A percentile compares a stretch with the other conserved stretches of the same genome.
phyloP scores from a whole-genome alignment of 1,140 invertebrate species.

The Hormaphis cornu region DNA sequence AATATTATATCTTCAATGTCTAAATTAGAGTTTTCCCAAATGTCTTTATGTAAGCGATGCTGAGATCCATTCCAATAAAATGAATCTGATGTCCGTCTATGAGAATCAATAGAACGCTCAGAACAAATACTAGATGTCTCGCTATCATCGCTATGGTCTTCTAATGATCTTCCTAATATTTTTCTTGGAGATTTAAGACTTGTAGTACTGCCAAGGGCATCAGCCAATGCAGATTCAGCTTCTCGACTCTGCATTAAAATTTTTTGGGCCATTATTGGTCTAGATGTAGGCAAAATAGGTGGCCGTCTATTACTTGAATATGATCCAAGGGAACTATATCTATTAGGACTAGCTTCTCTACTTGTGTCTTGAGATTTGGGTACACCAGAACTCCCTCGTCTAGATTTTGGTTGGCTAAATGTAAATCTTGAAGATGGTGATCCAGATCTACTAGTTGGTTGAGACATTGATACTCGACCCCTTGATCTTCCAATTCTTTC shows the following conservation, averaged over 20 bases:
- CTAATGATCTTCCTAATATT: conserved; percentile 39
- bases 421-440: conserved; percentile 73
- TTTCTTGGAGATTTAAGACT: conserved; percentile 30
- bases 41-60: conserved; percentile 58
- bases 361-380: conserved; percentile 59
- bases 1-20: conserved; percentile 82
- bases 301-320: conserved; percentile 36
- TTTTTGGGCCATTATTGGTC: conserved; percentile 64
- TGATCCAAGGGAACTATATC: conserved; percentile 40
- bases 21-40: conserved; percentile 52
- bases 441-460: conserved; percentile 73
- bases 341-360: conserved; percentile 55
- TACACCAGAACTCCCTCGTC: conserved; percentile 56
- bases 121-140: conserved; percentile 93
- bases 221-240: conserved; percentile 70
- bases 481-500: conserved; percentile 57
- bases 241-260: conserved; percentile 80
- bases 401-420: conserved; percentile 38
- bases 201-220: conserved; percentile 53
- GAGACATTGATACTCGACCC: conserved; percentile 46
- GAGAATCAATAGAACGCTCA: conserved; percentile 70
- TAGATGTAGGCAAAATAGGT: conserved; percentile 38
- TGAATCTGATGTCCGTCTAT: conserved; percentile 29
- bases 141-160: conserved; percentile 79
- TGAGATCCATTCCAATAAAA: conserved; percentile 63